Base-by-base conservation (phyloP, 2,113 vertebrate genomes). In the Lates calcarifer region DNA sequence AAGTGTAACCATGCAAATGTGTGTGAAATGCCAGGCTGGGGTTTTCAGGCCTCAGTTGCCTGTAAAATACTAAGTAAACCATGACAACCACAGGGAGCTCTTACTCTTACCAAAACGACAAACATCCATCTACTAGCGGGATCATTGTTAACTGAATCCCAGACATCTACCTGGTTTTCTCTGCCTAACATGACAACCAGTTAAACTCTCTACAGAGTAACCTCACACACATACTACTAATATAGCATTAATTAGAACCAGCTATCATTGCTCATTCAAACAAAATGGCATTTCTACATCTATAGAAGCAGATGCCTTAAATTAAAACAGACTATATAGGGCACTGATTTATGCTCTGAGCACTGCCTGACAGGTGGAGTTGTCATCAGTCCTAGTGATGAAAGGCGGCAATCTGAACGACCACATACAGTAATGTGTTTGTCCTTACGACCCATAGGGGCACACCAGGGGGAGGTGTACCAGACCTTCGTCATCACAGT, bases 11-110 rank as follows among this genome's bases (percentile, higher is more conserved):
- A 77, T 9, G 14, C 68, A 56, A 78, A 81, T 83, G 74, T 65
- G 78, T 88, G 86, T 77, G 71, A 91, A 89, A 90, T 88, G 51
- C 76, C 85, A 75, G 68, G 31, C 26, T 28, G 70, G 26, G 51
- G 22, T 70, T 86, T 86, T 85, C 14, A 61, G 63, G 72, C 65
- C 49, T 28, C 1, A 1, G 66, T 39, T 88, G 84, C 58, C 66
- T 84, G 37, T 77, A 67, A 82, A 79, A 77, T 43, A 29, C 61
- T 33, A 17, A 60, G 65, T 53, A 81, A 74, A 83, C 51, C 35
- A 20, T 31, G 68, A 61, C 53, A 26, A 49, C 74, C 47, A 56
- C 24, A 61, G 68, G 65, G 41, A 47, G 58, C 51, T 41, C 15
- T 20, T 20, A 64, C 76, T 79, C 24, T 63, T 53, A 74, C 67